phyloP scores from a whole-genome alignment of 1,140 invertebrate genomes.

The Zeugodacus cucurbitae region DNA sequence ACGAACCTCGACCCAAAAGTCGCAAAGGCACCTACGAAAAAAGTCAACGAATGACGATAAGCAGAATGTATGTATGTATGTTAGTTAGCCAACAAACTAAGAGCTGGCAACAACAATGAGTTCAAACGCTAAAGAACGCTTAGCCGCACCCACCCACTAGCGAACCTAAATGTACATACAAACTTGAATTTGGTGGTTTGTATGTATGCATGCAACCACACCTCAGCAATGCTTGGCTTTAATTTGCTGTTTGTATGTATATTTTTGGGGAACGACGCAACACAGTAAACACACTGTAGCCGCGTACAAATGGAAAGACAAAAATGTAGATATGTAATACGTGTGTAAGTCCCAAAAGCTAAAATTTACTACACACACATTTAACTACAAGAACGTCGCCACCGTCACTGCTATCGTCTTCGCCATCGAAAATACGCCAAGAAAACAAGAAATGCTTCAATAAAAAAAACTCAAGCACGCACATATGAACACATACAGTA shows the following conservation, averaged over 20 bases:
- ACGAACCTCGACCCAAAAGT: not conserved
- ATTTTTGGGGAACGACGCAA: not conserved
- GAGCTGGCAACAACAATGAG: not conserved
- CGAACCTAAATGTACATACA: not conserved
- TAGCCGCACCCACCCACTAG: constrained; percentile 23
- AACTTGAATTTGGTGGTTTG: not conserved
- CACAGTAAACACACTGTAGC: not conserved
- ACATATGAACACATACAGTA: no score
- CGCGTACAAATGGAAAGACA: not conserved
- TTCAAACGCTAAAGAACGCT: constrained; percentile 3
- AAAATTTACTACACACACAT: not conserved
- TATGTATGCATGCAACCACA: not conserved
- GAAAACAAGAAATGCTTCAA: constrained; percentile 4
- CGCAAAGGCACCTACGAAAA: not conserved
- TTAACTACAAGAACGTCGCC: not conserved
- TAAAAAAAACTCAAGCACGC: not conserved
- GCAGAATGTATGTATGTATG: not conserved
- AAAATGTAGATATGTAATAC: not conserved
- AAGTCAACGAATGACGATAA: not conserved
- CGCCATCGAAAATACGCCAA: not conserved
- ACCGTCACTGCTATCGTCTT: not conserved
- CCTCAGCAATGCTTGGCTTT: not conserved
- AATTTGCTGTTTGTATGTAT: not conserved
- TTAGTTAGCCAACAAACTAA: not conserved
- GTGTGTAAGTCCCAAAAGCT: not conserved